phyloP scores from a whole-genome alignment of 2,113 vertebrate species.

The Spermophilus dauricus region DNA sequence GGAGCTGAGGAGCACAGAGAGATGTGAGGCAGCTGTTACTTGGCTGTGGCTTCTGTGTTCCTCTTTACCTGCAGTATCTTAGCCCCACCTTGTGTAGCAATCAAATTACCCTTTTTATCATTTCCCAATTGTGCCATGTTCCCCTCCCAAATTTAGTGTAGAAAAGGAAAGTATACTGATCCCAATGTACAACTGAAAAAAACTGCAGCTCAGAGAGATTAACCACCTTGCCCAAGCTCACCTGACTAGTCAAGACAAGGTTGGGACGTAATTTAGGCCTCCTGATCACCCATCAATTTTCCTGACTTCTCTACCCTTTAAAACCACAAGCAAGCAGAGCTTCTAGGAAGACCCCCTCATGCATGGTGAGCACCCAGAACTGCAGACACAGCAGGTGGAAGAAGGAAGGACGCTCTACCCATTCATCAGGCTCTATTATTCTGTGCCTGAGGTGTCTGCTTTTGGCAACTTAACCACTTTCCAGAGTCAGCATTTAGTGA shows the following conservation, averaged over 20 bases:
- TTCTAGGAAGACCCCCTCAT: neutral
- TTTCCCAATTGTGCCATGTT: neutral
- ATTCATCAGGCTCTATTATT: neutral
- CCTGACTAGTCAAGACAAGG: neutral
- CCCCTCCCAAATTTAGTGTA: neutral
- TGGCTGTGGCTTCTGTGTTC: neutral
- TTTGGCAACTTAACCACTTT: constrained; percentile 40
- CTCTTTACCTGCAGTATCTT: neutral
- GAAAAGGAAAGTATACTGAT: neutral
- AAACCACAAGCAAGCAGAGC: neutral
- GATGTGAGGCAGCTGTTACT: neutral
- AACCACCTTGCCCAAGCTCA: neutral
- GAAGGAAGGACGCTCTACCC: neutral
- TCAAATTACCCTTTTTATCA: neutral
- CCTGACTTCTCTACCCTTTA: constrained; percentile 43
- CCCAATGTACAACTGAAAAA: neutral
- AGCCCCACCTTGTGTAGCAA: neutral
- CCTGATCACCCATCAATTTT: neutral
- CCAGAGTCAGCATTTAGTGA: constrained; percentile 69
- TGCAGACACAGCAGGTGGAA: neutral
- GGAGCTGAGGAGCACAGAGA: neutral
- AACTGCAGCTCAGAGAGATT: neutral
- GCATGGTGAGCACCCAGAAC: fast-evolving
- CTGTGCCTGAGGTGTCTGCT: neutral
- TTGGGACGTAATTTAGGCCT: neutral